Percentiles rank a stretch among this genome's conserved stretches.
Conservation (phyloP, 2,113 vertebrate species). For the Ictidomys tridecemlineatus region DNA sequence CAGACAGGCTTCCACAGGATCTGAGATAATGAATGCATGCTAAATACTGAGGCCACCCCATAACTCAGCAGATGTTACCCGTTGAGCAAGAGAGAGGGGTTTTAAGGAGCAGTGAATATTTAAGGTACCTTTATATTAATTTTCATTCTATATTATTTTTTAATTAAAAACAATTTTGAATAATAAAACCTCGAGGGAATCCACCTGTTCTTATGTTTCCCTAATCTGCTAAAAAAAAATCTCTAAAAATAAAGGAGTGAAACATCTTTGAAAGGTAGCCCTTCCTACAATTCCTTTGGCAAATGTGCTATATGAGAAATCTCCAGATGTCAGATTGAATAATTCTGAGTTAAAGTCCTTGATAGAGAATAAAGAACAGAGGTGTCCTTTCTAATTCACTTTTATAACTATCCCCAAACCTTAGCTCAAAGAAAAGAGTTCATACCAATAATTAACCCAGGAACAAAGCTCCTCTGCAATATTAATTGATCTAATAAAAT, state of each 20-base stretch:
- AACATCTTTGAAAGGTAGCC: neutral
- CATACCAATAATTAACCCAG: constrained; percentile 85
- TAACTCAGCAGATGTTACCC: neutral
- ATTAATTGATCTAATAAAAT: constrained; percentile 88
- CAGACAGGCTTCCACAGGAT: neutral
- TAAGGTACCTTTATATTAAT: neutral
- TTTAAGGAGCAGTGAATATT: neutral
- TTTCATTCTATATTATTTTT: neutral
- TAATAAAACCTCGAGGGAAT: neutral
- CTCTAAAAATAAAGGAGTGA: neutral
- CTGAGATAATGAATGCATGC: neutral
- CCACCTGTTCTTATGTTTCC: neutral
- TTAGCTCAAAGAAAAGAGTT: constrained; percentile 82
- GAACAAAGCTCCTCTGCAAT: constrained; percentile 79
- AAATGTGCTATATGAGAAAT: constrained; percentile 51
- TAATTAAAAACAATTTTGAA: neutral
- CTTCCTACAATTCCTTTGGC: constrained; percentile 29
- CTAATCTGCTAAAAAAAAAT: neutral
- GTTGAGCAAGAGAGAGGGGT: neutral
- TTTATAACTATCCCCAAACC: constrained; percentile 81
- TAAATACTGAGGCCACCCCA: neutral
- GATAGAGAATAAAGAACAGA: constrained; percentile 76
- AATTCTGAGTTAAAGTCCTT: constrained; percentile 62
- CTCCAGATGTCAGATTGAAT: constrained; percentile 39
- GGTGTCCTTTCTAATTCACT: constrained; percentile 79